A percentile compares a stretch with the other conserved stretches of the same genome.
Conservation (phyloP, 2,888 invertebrate species). For the Sesia bembeciformis region DNA sequence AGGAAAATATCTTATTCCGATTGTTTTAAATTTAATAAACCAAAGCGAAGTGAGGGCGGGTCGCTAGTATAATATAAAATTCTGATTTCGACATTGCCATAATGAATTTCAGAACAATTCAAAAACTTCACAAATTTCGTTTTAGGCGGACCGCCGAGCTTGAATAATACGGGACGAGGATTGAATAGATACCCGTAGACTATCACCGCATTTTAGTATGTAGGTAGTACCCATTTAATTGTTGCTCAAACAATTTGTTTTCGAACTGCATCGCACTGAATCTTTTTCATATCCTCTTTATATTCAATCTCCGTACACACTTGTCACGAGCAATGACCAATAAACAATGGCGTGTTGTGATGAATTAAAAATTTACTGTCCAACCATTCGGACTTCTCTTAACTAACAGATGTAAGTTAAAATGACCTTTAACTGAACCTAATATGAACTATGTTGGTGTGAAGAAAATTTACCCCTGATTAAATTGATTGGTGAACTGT, state of each 20-base stretch:
- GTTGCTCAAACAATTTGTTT: neutral
- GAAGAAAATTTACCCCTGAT: neutral
- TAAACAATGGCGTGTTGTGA: constrained; percentile 10
- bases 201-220: no score
- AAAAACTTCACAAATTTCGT: neutral
- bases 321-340: constrained; percentile 16
- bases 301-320: constrained; percentile 14
- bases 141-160: neutral
- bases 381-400: neutral
- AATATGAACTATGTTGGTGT: neutral
- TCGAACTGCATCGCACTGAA: constrained; percentile 3
- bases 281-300: constrained; percentile 1
- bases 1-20: no score
- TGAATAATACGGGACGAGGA: neutral
- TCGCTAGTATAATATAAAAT: no score
- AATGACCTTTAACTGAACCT: no score
- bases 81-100: no score
- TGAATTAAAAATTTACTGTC: constrained; percentile 13
- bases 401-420: no score
- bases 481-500: neutral
- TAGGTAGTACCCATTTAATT: no score
- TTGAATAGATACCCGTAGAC: no score
- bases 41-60: no score
- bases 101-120: neutral
- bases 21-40: no score